Evolutionary conservation across 2,113 vertebrate species (phyloP).

Genomic region (Lepidothrix coronata): DNA sequence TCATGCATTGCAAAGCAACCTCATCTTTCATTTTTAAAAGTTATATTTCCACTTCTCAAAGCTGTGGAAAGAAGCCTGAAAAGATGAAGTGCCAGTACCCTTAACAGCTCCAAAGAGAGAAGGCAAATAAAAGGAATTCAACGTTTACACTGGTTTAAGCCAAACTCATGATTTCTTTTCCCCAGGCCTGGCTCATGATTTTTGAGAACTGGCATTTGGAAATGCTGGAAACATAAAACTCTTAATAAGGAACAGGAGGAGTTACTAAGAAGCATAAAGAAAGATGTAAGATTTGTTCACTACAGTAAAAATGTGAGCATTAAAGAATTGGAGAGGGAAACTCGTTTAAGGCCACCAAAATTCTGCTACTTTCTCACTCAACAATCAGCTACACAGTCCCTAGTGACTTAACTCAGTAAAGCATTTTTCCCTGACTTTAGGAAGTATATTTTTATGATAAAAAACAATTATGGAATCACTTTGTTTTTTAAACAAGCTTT

Average conservation of each 20-base stretch:
- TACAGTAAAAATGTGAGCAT: background rate
- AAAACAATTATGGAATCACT: background rate
- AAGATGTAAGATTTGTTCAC: background rate
- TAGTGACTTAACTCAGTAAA: background rate
- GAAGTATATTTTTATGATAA: background rate
- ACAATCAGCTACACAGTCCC: background rate
- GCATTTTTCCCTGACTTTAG: background rate
- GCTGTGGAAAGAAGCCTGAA: conserved; percentile 9
- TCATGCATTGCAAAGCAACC: background rate
- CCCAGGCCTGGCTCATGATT: conserved; percentile 7
- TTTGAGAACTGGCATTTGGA: conserved; percentile 6
- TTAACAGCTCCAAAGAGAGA: conserved; percentile 32
- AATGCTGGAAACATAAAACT: conserved; percentile 4
- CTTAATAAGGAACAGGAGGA: conserved; percentile 23
- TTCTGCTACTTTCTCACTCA: background rate
- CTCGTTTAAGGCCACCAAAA: conserved; percentile 6
- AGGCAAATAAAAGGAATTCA: conserved; percentile 45
- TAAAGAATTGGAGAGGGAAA: background rate
- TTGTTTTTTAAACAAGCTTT: conserved; percentile 1
- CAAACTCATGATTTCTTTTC: conserved; percentile 29
- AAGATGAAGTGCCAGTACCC: conserved; percentile 26
- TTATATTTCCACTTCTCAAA: conserved; percentile 10
- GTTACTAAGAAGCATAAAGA: background rate
- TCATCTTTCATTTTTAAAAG: conserved; percentile 19
- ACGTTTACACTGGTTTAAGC: background rate